Conservation (phyloP, 2,113 vertebrate species). For the Stomatorhinus ivindoensis region DNA sequence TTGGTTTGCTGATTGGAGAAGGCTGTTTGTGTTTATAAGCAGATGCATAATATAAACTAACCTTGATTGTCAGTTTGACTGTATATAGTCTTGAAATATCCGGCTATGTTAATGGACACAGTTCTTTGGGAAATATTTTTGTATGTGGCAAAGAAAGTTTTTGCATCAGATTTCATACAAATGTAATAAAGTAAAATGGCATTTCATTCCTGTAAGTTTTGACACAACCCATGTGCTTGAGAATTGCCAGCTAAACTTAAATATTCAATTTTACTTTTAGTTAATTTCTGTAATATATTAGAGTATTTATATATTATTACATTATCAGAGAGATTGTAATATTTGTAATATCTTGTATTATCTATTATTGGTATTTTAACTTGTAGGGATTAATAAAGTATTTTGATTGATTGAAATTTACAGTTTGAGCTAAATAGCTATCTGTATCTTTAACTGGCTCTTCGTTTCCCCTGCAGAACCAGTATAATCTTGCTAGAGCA, state of each 20-base stretch:
- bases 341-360: too few species aligned
- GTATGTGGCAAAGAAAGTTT: background rate
- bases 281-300: too few species aligned
- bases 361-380: too few species aligned
- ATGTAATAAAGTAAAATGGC: background rate
- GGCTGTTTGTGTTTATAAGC: background rate
- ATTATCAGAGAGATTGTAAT: too few species aligned
- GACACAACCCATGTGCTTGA: background rate
- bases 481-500: constrained; percentile 98
- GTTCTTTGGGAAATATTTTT: background rate
- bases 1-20: background rate
- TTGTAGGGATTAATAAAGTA: too few species aligned
- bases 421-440: background rate
- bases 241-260: background rate
- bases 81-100: background rate
- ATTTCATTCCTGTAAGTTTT: background rate
- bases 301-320: too few species aligned
- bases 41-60: background rate
- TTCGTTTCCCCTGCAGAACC: constrained; percentile 71
- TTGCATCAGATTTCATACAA: background rate
- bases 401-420: background rate
- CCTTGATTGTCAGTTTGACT: background rate
- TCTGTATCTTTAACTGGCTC: background rate
- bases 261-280: background rate
- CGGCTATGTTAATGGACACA: background rate